phyloP scores from a whole-genome alignment of 1,140 invertebrate genomes.

The Apolygus lucorum region DNA sequence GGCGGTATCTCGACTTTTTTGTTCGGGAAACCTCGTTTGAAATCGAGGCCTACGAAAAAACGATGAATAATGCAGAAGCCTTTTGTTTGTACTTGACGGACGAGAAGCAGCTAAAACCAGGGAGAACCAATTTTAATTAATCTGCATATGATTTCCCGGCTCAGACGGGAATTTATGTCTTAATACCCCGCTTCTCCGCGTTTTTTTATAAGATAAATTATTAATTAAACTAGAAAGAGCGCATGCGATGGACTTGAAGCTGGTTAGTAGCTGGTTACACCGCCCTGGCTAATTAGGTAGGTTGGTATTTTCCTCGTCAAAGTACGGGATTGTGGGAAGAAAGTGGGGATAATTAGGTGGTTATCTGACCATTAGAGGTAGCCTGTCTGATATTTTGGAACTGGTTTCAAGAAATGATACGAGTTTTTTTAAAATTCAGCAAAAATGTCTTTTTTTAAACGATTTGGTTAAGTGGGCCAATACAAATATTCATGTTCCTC shows the following conservation, averaged over 20 bases:
- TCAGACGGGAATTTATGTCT: slow-evolving; percentile 11
- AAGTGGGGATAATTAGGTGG: neutral
- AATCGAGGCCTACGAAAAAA: neutral
- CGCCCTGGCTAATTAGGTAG: too few species aligned
- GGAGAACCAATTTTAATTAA: slow-evolving; percentile 14
- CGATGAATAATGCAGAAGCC: slow-evolving; percentile 3
- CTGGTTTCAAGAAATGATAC: too few species aligned
- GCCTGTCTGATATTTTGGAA: too few species aligned
- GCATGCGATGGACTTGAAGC: too few species aligned
- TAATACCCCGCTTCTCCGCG: neutral
- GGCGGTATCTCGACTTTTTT: too few species aligned
- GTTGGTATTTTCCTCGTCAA: too few species aligned
- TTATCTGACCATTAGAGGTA: neutral
- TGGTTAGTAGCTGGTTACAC: too few species aligned
- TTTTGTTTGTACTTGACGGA: slow-evolving; percentile 1
- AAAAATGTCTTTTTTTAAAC: too few species aligned
- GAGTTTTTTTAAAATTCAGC: too few species aligned
- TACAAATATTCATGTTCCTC: too few species aligned
- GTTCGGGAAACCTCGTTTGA: neutral
- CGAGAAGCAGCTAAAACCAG: neutral
- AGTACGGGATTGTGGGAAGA: neutral
- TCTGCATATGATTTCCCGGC: slow-evolving; percentile 3
- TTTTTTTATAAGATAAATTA: neutral
- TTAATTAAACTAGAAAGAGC: neutral
- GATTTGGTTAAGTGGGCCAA: too few species aligned